Evolutionary conservation across 1,140 invertebrate species (phyloP), one percentile per base, ranked within the genome.

Genomic region (Lucilia cuprina): DNA sequence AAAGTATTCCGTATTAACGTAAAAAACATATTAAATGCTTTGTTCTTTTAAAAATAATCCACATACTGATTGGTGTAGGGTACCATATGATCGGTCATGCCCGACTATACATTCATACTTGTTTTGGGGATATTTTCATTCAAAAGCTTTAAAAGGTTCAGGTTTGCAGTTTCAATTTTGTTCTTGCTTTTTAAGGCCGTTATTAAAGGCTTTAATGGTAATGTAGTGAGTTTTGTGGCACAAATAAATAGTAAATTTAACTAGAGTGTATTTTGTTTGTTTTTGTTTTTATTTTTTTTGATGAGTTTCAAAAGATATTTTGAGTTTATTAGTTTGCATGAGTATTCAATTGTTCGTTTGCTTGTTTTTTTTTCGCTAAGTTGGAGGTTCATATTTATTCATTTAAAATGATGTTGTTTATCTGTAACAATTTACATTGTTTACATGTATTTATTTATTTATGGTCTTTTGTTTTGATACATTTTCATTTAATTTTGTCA

Each of bases 401-500:
- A 19, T 14, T 25, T 80, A 50, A 49, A 80, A 78, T 78, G 75
- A 25, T 50, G n/a, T 47, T 41, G 34, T 78, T 78, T 47, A 80
- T 80, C 77, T 80, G 77, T 49, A 50, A 80, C 77, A 80, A 49
- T 78, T 78, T 19, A 47, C 35, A 47, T 78, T 78, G 35, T 41
- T 41, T 41, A 17, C 7, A 2, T 34, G 41, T 41, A 17, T 35
- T 0, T 34, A 34, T 14, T 34, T 75, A 75, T 78, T 80, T 80
- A 50, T 21, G 41, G 77, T 80, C 41, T 49, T 80, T 80, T 80
- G 77, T 80, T 80, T 80, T 80, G n/a, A n/a, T 70, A 21, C 21
- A 19, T 78, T 78, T 78, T 47, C 9, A 21, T 78, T 78, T 47
- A 2, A 21, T 80, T 78, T 41, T 41, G 41, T 41, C 41, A 41